A percentile compares a stretch with the other conserved stretches of the same genome.
phyloP scores from a whole-genome alignment of 2,797 vertebrate genomes.

The Spizella passerina region DNA sequence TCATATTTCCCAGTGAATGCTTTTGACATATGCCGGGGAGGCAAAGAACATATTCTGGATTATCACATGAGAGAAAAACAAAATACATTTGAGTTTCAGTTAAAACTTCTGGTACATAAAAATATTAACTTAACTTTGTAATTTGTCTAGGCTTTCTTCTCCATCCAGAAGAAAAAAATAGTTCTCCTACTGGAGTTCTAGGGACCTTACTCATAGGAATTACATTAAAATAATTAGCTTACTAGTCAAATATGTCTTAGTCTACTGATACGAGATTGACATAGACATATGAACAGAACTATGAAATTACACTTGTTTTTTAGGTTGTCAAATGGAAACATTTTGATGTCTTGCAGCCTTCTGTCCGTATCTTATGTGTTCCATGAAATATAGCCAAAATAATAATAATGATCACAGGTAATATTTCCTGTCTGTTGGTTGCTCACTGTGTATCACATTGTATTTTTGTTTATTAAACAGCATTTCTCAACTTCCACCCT shows the following conservation, averaged over 20 bases:
- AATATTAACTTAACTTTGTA: neutral
- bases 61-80: neutral
- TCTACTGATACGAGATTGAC: neutral
- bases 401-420: neutral
- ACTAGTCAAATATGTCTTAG: neutral
- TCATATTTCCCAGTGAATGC: neutral
- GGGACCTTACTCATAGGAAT: neutral
- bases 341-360: neutral
- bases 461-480: neutral
- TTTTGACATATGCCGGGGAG: neutral
- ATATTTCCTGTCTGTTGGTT: neutral
- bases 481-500: neutral
- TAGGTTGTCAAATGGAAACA: neutral
- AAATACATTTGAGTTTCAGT: neutral
- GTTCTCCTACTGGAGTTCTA: neutral
- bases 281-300: neutral
- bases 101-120: neutral
- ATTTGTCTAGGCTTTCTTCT: neutral
- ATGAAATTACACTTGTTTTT: neutral
- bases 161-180: neutral
- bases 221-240: neutral
- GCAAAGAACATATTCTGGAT: neutral
- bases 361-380: accelerated
- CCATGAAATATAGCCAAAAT: neutral
- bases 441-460: neutral